Evolutionary conservation across 2,888 invertebrate species (phyloP), one percentile per base, ranked within the genome.

Genomic region (Miltochrista miniata): DNA sequence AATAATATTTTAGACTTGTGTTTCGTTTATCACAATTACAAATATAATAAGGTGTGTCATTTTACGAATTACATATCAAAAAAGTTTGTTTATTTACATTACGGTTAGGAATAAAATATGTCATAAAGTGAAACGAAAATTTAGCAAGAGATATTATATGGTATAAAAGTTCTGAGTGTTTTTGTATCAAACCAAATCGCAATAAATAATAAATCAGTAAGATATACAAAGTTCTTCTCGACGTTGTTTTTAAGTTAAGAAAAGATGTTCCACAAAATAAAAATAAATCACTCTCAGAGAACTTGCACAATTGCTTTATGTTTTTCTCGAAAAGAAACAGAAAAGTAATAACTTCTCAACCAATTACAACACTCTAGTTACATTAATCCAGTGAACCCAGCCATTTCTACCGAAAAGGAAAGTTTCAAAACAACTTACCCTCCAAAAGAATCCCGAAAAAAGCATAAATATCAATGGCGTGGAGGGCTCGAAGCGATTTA

Each of bases 281-380:
- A 81, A 81, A 83, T 84, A 85, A 86, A 85, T 85, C 81, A 83
- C 77, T 79, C 72, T 61, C 54, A 59, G 66, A 64, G 66, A 81
- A 82, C 81, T 82, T 81, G 78, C 74, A 80, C 80, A 81, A 86
- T 81, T 83, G 78, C 79, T 84, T 85, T 80, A 83, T 84, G 82
- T 84, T 83, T 82, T 80, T 80, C 77, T 72, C 77, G 72, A 78
- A 80, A 76, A 81, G 79, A 82, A 83, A 83, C 76, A 76, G 68
- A 80, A 82, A 85, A 83, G 82, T 82, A 82, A 85, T 85, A 86
- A 84, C 82, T 84, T 86, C 77, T 79, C 76, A 78, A 82, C 81
- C 85, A 87, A 87, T 86, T 86, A 87, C 81, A 80, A 81, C 83
- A 87, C 81, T 85, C 81, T 83, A 83, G 81, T 83, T 83, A 86